These are phyloP conservation scores for Lepidocyrtinus sp. DNA, from an alignment of 2,888 invertebrate genomes.

Conservation along the genomic window DNA sequence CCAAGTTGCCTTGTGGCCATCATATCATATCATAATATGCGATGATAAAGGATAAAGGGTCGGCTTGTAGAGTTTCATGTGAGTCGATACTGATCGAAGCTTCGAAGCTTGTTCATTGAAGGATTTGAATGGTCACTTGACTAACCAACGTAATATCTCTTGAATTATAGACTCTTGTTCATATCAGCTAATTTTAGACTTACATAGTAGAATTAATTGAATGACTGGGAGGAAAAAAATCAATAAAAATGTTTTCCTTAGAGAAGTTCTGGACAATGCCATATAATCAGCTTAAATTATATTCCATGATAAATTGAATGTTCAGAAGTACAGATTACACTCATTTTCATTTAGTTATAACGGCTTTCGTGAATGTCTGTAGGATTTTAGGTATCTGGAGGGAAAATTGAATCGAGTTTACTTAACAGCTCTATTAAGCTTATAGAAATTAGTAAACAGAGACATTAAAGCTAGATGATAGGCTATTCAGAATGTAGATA, in stretches of 20 bases:
- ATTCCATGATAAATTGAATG: too few species aligned
- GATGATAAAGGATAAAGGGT: background rate
- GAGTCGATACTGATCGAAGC: background rate
- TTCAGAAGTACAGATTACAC: too few species aligned
- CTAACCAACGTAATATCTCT: background rate
- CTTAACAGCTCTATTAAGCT: too few species aligned
- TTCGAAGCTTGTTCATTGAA: background rate
- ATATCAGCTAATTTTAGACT: slow-evolving; percentile 9
- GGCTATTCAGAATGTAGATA: background rate
- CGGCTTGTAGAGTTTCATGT: background rate
- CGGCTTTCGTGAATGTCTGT: too few species aligned
- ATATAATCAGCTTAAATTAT: background rate
- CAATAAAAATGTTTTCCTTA: background rate
- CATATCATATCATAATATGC: background rate
- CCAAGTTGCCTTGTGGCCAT: background rate
- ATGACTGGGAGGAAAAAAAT: too few species aligned
- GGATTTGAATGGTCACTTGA: slow-evolving; percentile 9
- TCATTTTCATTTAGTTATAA: too few species aligned
- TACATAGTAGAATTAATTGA: background rate
- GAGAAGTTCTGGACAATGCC: slow-evolving; percentile 18
- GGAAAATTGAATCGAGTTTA: too few species aligned
- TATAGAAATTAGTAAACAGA: too few species aligned
- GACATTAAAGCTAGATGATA: slow-evolving; percentile 7
- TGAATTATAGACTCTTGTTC: too few species aligned
- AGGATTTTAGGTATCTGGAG: too few species aligned